These are phyloP conservation scores for Dicycla oo DNA, from an alignment of 2,888 invertebrate species.

Conservation along the genomic window DNA sequence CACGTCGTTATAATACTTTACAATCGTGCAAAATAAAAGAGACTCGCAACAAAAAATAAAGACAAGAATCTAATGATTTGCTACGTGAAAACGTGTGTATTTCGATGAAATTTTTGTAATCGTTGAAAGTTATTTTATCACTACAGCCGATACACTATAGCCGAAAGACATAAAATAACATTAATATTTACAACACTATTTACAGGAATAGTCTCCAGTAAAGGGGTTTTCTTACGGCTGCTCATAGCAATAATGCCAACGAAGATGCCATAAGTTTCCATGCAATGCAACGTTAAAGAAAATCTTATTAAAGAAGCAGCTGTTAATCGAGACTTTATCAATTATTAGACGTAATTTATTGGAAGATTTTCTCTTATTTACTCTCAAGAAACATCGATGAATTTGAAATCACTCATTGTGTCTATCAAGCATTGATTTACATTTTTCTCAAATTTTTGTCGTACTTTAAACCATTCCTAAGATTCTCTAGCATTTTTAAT, in stretches of 20 bases:
- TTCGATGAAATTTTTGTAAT: too few relatives aligned
- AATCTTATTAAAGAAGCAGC: background rate
- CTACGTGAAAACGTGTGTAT: background rate
- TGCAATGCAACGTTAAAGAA: background rate
- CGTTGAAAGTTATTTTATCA: conserved; percentile 6
- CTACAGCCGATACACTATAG: conserved; percentile 23
- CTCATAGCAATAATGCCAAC: conserved; percentile 1
- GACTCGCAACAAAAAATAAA: background rate
- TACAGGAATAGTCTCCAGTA: conserved; percentile 18
- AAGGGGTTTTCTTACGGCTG: conserved; percentile 20
- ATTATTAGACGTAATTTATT: background rate
- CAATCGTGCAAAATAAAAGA: background rate
- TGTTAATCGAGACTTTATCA: background rate
- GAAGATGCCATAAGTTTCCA: conserved; percentile 1
- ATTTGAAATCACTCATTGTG: background rate
- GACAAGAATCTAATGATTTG: background rate
- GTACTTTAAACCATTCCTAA: too few relatives aligned
- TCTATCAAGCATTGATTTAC: background rate
- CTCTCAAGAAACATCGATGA: too few relatives aligned
- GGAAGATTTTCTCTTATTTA: background rate
- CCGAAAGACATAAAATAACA: conserved; percentile 15
- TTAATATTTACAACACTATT: conserved; percentile 28
- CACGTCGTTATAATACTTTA: background rate
- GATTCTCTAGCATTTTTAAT: too few relatives aligned
- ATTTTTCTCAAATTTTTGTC: too few relatives aligned